Base-by-base conservation (phyloP, 2,113 vertebrate genomes). In the Cynopterus brachyotis region DNA sequence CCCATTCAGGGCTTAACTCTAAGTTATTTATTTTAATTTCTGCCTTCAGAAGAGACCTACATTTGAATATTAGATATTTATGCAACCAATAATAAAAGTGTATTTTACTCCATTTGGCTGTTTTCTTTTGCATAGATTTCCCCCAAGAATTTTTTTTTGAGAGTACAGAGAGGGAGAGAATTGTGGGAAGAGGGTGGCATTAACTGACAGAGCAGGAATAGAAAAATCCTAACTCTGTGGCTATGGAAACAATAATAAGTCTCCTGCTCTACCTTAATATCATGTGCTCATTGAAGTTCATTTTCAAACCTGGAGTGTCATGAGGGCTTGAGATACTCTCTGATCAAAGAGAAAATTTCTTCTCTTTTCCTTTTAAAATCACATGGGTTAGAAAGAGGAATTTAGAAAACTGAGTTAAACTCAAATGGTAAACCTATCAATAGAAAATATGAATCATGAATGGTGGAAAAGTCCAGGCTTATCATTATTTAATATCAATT, bases 401-500 rank as follows among this genome's bases (percentile, higher is more conserved):
- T 82, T 90, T 93, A 72, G 40, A 78, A 94, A 96, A 78, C 4
- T 22, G 11, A 85, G 62, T 60, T 84, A 57, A 90, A 55, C n/a
- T 37, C 22, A 62, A 90, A 79, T 80, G 26, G 79, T 47, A 69
- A 97, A 96, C 9, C 90, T 83, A 86, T 79, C 45, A 75, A 82
- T 82, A 94, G n/a, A 88, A 78, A 88, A 47, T 57, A 19, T 87
- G 86, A 91, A 72, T 89, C 62, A 91, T 72, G 28, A 96, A 67
- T 80, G 70, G 78, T 94, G 26, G 76, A 73, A 88, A 94, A 94
- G 66, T 96, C 80, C 60, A 91, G 50, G 64, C 32, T 94, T 96
- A 89, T 89, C 91, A 97, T 92, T 96, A 96, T 96, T 96, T 96
- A 97, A 96, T 95, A 96, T 66, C 37, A 91, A 95, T 95, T 92